Conservation (phyloP, 2,113 vertebrate species). For the Thalassarche chlororhynchos region DNA sequence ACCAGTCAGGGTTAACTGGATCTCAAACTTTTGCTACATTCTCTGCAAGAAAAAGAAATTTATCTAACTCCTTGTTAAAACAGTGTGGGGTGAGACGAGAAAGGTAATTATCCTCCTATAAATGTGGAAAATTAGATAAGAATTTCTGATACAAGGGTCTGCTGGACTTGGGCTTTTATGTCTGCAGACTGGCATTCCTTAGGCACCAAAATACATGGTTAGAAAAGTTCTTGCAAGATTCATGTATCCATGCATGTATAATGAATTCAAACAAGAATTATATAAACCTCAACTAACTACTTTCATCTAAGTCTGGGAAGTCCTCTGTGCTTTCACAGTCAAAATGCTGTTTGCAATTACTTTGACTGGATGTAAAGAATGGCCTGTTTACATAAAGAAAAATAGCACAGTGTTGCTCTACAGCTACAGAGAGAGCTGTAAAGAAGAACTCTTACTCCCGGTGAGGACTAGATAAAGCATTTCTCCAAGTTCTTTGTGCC, state of each 20-base stretch:
- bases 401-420: neutral
- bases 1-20: neutral
- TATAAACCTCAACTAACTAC: slow-evolving; percentile 45
- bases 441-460: neutral
- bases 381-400: slow-evolving; percentile 20
- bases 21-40: neutral
- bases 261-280: slow-evolving; percentile 62
- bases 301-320: slow-evolving; percentile 51
- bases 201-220: slow-evolving; percentile 44
- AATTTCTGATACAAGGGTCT: slow-evolving; percentile 38
- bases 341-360: neutral
- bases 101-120: slow-evolving; percentile 57
- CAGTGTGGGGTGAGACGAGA: neutral
- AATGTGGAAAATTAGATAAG: slow-evolving; percentile 58
- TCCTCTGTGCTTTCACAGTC: slow-evolving; percentile 57
- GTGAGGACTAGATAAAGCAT: neutral
- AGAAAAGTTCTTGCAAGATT: slow-evolving; percentile 67
- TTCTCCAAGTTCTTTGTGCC: neutral
- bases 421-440: neutral
- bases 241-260: slow-evolving; percentile 58
- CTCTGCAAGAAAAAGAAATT: neutral
- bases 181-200: slow-evolving; percentile 56
- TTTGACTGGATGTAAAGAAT: slow-evolving; percentile 17
- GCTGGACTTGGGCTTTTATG: slow-evolving; percentile 51
- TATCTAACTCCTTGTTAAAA: slow-evolving; percentile 17